Percentiles rank a stretch among this genome's conserved stretches.
Conservation (phyloP, 2,113 vertebrate species). For the Oxyruncus cristatus region DNA sequence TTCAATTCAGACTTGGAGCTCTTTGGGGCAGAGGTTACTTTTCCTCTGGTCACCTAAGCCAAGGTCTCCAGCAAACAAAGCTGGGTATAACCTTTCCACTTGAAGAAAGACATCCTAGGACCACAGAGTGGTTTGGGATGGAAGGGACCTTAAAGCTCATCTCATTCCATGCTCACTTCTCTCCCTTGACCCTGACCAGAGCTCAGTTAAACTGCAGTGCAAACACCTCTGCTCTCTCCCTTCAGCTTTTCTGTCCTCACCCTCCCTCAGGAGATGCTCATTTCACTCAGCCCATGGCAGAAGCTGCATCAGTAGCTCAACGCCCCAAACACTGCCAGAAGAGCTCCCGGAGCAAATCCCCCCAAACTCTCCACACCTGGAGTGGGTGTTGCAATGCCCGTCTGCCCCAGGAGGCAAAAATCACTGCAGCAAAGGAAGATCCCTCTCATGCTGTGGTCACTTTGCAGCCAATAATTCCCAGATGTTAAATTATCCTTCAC, state of each 20-base stretch:
- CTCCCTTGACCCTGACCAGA: neutral
- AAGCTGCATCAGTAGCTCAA: neutral
- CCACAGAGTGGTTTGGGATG: neutral
- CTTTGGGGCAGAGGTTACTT: neutral
- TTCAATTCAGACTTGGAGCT: neutral
- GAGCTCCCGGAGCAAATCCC: neutral
- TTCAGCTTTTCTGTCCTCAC: neutral
- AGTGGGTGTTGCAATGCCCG: rapidly evolving
- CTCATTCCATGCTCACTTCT: neutral
- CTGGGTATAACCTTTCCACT: neutral
- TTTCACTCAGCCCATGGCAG: neutral
- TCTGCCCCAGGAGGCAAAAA: neutral
- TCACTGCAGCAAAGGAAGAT: neutral
- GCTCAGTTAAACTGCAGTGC: neutral
- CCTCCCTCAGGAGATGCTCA: no score
- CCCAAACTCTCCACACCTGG: neutral
- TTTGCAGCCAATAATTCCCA: neutral
- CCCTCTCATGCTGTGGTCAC: neutral
- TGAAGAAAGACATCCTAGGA: neutral
- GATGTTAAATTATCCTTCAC: neutral
- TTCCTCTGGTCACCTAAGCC: neutral
- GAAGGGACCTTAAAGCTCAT: neutral
- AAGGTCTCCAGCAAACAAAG: neutral
- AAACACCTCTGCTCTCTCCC: neutral
- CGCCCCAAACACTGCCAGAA: neutral